phyloP scores from a whole-genome alignment of 2,888 invertebrate species.

The Drosophila antonietae region DNA sequence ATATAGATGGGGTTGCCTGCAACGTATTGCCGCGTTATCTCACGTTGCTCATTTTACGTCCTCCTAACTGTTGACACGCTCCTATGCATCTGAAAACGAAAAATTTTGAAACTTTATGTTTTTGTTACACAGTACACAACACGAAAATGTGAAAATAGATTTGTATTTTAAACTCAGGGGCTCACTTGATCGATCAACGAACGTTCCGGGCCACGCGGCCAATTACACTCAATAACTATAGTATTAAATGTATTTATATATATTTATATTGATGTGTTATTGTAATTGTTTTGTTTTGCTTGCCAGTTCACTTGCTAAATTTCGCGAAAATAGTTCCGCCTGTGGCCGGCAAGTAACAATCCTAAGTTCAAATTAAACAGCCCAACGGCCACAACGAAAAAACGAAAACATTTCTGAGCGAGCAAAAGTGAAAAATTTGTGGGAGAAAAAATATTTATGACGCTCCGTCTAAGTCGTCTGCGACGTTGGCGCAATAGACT shows the following conservation, averaged over 20 bases:
- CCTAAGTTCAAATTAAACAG: slow-evolving; percentile 52
- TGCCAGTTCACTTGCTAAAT: slow-evolving; percentile 6
- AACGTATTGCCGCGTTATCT: slow-evolving; percentile 33
- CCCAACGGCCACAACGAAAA: slow-evolving; percentile 45
- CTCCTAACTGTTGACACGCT: slow-evolving; percentile 14
- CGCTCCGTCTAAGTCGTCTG: slow-evolving; percentile 62
- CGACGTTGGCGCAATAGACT: slow-evolving; percentile 47
- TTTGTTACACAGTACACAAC: slow-evolving; percentile 22
- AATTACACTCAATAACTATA: slow-evolving; percentile 12
- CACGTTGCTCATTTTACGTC: slow-evolving; percentile 43
- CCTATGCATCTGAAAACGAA: slow-evolving; percentile 11
- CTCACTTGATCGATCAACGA: slow-evolving; percentile 40
- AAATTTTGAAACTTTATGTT: slow-evolving; percentile 8
- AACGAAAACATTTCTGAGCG: slow-evolving; percentile 64
- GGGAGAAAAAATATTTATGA: slow-evolving; percentile 69
- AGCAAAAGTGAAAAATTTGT: slow-evolving; percentile 17
- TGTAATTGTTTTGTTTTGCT: slow-evolving; percentile 29
- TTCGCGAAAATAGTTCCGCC: slow-evolving; percentile 59
- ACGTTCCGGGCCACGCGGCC: slow-evolving; percentile 3
- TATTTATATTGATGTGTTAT: not conserved
- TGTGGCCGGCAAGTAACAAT: slow-evolving; percentile 61
- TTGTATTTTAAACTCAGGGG: not conserved
- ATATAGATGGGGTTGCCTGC: slow-evolving; percentile 29
- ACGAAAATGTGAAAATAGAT: not conserved
- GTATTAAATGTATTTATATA: not conserved